Evolutionary conservation across 2,888 invertebrate species (phyloP), one percentile per base, ranked within the genome.

Genomic region (Drosophila maculinotata): DNA sequence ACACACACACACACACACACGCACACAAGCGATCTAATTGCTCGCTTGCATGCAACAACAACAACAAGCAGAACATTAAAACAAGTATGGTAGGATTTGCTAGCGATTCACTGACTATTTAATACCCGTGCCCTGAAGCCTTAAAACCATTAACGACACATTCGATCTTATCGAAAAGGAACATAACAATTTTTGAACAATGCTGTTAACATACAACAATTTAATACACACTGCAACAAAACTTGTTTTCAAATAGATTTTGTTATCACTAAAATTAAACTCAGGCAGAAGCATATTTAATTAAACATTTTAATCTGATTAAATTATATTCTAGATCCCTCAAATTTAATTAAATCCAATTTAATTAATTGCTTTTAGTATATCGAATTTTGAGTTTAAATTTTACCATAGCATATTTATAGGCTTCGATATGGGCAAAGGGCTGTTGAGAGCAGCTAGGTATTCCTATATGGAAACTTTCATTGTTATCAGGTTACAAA

Each of bases 21-120:
- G 26, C 7, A 33, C 23, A 20, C 38, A 28, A 56, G 44, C 66
- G 57, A 78, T 85, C 80, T 80, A 83, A 83, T 85, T 83, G 83
- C 80, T 71, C 53, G 64, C 64, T 60, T 70, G 66, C 83, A 78
- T 82, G 85, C 71, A 17, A 62, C 63, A 65, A 42, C 73, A 73
- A 62, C 52, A 68, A 36, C 54, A 45, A 35, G 49, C 49, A 36
- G 26, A 47, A 51, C 30, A 39, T 17, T 48, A 15, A 52, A 62
- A 63, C 69, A 48, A 49, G 54, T 65, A 52, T 68, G 28, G 38
- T 57, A 31, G 35, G 15, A 35, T 26, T 33, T 26, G n/a, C n/a
- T 5, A 47, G 17, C 53, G 20, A 33, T 65, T 38, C 57, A 71
- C 64, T 36, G 73, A 72, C 73, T 69, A 17, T 26, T 4, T 52